A percentile compares a stretch with the other conserved stretches of the same genome.
Evolutionary conservation across 2,797 vertebrate species (phyloP).

Genomic region (Propithecus perrieri): DNA sequence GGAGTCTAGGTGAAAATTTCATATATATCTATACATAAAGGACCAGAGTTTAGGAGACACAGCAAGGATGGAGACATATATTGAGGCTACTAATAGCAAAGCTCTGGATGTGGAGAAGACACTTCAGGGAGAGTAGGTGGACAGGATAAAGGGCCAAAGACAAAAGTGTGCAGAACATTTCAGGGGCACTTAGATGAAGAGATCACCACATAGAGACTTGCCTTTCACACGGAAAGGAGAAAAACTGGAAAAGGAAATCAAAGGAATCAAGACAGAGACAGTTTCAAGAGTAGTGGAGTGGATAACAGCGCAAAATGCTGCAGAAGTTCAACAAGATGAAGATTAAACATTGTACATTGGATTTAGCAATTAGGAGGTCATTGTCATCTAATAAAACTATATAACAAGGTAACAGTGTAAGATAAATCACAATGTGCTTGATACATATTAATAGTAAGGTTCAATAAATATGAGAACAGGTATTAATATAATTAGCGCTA

Average conservation of each 20-base stretch:
- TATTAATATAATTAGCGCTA: not conserved
- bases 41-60: not conserved
- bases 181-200: not conserved
- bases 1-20: not conserved
- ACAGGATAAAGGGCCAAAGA: not conserved
- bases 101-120: not conserved
- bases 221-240: not conserved
- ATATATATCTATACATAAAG: not conserved
- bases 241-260: not conserved
- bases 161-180: not conserved
- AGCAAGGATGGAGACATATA: not conserved
- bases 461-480: not conserved
- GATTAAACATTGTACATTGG: not conserved
- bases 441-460: not conserved
- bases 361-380: not conserved
- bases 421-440: not conserved
- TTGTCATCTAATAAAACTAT: not conserved
- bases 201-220: not conserved
- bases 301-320: not conserved
- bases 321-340: not conserved
- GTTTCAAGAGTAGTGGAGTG: not conserved
- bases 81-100: not conserved
- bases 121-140: not conserved
- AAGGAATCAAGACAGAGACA: not conserved
- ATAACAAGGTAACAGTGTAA: not conserved